These are phyloP conservation scores for Genyomyrus donnyi DNA, from an alignment of 2,113 vertebrate genomes.

Conservation along the genomic window DNA sequence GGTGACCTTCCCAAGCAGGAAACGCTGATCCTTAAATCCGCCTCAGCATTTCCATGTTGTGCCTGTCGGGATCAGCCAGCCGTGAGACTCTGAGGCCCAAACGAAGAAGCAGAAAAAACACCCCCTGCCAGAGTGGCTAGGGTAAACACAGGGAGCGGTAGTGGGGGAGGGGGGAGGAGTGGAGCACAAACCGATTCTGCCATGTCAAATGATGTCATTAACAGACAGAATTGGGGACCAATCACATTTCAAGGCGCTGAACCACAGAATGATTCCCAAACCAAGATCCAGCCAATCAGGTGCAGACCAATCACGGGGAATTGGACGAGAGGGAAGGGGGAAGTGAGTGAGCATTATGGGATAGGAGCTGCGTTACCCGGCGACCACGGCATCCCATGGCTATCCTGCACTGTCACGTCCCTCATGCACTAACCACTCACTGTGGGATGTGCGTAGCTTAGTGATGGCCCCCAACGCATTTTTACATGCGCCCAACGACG, in stretches of 20 bases:
- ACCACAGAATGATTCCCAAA: background rate
- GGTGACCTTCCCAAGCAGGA: background rate
- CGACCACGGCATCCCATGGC: background rate
- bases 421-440: background rate
- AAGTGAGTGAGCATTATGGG: background rate
- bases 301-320: background rate
- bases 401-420: background rate
- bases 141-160: background rate
- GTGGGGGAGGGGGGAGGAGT: too few relatives aligned
- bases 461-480: background rate
- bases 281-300: background rate
- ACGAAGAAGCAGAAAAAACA: background rate
- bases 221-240: background rate
- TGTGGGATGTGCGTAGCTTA: background rate
- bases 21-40: background rate
- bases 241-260: background rate
- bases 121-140: background rate
- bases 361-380: background rate
- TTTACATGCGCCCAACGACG: background rate
- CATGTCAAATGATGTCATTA: background rate
- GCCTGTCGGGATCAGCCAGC: background rate
- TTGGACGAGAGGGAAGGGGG: background rate
- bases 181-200: too few relatives aligned
- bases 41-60: background rate
- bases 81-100: background rate